Conservation (phyloP, 2,113 vertebrate species). For the Odocoileus virginianus region DNA sequence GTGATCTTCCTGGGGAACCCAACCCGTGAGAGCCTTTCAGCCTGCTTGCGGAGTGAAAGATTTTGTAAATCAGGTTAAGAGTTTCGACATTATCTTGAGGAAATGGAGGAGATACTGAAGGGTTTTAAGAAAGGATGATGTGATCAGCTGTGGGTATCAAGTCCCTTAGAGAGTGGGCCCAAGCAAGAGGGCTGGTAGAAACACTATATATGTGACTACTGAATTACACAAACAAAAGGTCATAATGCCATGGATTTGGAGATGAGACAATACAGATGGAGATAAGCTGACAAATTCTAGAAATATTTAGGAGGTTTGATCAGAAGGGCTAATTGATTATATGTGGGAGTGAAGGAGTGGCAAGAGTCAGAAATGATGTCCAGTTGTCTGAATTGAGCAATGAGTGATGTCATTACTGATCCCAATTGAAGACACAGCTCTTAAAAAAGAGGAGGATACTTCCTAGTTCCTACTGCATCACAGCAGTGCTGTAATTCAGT, state of each 20-base stretch:
- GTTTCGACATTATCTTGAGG: not conserved
- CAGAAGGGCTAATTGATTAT: not conserved
- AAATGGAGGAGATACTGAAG: not conserved
- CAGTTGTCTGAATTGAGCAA: constrained; percentile 36
- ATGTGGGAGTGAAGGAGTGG: not conserved
- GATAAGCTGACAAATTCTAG: not conserved
- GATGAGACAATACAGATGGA: not conserved
- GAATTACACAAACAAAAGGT: not conserved
- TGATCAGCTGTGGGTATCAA: not conserved
- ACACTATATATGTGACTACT: not conserved
- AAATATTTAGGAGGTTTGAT: constrained; percentile 2
- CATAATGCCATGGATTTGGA: not conserved
- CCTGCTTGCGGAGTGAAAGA: not conserved
- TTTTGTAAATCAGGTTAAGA: not conserved
- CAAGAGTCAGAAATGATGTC: not conserved
- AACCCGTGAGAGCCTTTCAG: not conserved
- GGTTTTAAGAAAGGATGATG: not conserved
- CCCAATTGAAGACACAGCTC: not conserved
- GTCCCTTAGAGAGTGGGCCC: not conserved
- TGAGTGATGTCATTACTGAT: not conserved
- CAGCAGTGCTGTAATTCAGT: not conserved
- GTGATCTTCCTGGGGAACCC: not conserved
- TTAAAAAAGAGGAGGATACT: not conserved
- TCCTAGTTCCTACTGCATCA: not conserved
- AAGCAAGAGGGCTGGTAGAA: not conserved